These are phyloP conservation scores for Byasa hedistus DNA, from an alignment of 2,888 invertebrate genomes.

Conservation along the genomic window DNA sequence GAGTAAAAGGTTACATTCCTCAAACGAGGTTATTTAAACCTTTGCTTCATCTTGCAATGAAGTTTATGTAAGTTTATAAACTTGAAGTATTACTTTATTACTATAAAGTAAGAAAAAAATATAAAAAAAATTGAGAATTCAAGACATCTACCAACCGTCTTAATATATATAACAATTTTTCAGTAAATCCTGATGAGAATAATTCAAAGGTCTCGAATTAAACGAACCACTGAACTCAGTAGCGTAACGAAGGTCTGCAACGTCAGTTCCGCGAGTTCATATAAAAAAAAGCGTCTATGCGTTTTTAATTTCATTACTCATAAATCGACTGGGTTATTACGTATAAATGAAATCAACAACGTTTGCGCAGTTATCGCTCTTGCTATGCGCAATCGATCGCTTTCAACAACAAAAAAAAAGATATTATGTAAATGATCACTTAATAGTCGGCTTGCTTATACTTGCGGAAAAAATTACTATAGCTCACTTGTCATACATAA, in stretches of 20 bases:
- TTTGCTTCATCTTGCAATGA: not conserved
- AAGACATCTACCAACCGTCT: not conserved
- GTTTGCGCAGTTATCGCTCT: not conserved
- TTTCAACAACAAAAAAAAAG: not conserved
- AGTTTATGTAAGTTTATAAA: not conserved
- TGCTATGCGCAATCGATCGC: not conserved
- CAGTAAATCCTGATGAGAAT: not conserved
- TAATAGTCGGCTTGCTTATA: too few species aligned
- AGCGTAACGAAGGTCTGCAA: slow-evolving; percentile 4
- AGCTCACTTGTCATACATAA: too few species aligned
- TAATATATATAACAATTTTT: not conserved
- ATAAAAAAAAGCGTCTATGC: not conserved
- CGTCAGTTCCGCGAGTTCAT: not conserved
- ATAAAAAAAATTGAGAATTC: too few species aligned
- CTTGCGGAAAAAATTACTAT: too few species aligned
- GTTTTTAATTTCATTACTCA: not conserved
- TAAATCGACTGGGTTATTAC: not conserved
- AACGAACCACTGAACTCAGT: slow-evolving; percentile 14
- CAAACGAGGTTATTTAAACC: not conserved
- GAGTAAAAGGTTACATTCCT: slow-evolving; percentile 6
- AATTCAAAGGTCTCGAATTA: slow-evolving; percentile 8
- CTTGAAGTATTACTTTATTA: not conserved
- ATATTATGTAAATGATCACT: too few species aligned
- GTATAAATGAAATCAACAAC: not conserved
- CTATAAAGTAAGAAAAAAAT: too few species aligned